Base-by-base conservation (phyloP, 2,888 invertebrate species). In the Keiferia lycopersicella region DNA sequence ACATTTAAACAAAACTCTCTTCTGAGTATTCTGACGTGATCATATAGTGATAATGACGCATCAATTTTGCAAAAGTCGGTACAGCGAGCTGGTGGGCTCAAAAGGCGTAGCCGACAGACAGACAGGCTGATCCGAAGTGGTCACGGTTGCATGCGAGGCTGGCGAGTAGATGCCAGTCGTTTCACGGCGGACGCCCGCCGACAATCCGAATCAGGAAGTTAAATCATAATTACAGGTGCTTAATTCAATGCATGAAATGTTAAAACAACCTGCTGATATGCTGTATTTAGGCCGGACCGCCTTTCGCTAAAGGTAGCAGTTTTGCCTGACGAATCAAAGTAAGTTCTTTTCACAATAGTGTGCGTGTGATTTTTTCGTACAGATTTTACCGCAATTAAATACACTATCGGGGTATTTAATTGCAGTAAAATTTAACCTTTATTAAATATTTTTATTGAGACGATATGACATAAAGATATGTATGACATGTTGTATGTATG, bases 91-190 rank as follows among this genome's bases (percentile, higher is more conserved):
- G 66, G 60, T 48, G 67, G 70, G 72, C 65, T 72, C 71, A 68
- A 77, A 71, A 80, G 76, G 79, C 56, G 56, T 56, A 56, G 77
- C 79, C 68, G 75, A 71, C 68, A 72, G 73, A 73, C 65, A 66
- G 75, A 71, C 75, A 70, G 74, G 71, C 74, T 71, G 61, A 64
- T 64, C 63, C n/a, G 64, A 38, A 30, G 66, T 70, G 69, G 77
- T 76, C 77, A 75, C 80, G 76, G 74, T 76, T 69, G 69, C 71
- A 67, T 67, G 71, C 51, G 56, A 56, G 62, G 2, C 2, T 26
- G n/a, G 26, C 26, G 26, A 26, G 26, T 26, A n/a, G n/a, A n/a
- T n/a, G n/a, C n/a, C n/a, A 56, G 62, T 61, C n/a, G 62, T 59
- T 65, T 65, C 62, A 65, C 62, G 65, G 61, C 50, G 60, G 39